Evolutionary conservation across 2,797 vertebrate genomes (phyloP).

Genomic region (Urophycis tenuis): DNA sequence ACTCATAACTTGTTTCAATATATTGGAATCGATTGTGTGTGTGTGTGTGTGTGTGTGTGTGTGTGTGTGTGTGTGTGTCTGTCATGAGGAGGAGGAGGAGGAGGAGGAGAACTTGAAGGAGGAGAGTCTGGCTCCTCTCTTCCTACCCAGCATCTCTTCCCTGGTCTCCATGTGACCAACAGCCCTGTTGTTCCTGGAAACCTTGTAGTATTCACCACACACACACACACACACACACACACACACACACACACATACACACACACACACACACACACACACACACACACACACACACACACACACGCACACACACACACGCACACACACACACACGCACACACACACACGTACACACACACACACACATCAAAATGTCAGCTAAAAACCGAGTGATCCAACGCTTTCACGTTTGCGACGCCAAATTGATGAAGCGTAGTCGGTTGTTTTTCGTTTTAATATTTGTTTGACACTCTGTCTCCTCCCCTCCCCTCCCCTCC

Average conservation of each 20-base stretch:
- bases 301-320: too few species aligned
- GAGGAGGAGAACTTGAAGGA: background rate
- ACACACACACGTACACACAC: background rate
- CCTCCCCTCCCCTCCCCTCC: too few species aligned
- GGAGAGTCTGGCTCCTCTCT: background rate
- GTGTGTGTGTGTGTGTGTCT: background rate
- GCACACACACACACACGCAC: background rate
- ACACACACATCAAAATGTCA: background rate
- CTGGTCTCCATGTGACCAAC: background rate
- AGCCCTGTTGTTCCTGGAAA: constrained; percentile 1
- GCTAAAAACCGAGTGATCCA: too few species aligned
- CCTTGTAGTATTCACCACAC: background rate
- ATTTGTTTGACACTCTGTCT: background rate
- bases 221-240: background rate
- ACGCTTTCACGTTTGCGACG: too few species aligned
- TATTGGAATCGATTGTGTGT: background rate
- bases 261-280: background rate
- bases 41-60: background rate
- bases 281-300: too few species aligned
- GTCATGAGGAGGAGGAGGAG: too few species aligned
- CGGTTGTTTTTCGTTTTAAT: background rate
- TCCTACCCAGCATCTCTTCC: background rate
- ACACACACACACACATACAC: background rate
- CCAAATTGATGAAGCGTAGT: background rate
- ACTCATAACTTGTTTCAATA: background rate